A percentile compares a stretch with the other conserved stretches of the same genome.
phyloP scores from a whole-genome alignment of 1,140 invertebrate species.

The Papilio machaon region DNA sequence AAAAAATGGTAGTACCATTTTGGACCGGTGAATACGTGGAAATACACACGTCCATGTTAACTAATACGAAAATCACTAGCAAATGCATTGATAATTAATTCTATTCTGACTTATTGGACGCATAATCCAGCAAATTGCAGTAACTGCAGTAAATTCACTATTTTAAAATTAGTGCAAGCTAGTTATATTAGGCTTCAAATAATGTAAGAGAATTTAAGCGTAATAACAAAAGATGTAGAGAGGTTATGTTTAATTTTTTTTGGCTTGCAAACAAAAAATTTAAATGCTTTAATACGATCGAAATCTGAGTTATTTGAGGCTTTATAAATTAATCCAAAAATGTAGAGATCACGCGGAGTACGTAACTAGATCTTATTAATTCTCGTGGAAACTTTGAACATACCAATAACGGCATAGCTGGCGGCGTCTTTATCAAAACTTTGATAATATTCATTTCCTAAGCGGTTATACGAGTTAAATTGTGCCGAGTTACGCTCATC shows the following conservation, averaged over 20 bases:
- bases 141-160: too few relatives aligned
- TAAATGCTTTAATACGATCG: neutral
- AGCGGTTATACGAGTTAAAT: constrained; percentile 9
- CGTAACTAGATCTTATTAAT: constrained; percentile 29
- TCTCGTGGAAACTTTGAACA: neutral
- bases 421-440: constrained; percentile 32
- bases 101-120: too few relatives aligned
- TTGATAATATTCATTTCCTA: constrained; percentile 33
- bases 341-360: neutral
- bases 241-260: neutral
- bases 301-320: neutral
- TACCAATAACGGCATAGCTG: constrained; percentile 24
- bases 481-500: neutral
- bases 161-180: too few relatives aligned
- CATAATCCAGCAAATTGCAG: too few relatives aligned
- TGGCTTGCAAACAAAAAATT: neutral
- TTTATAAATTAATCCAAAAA: constrained; percentile 6
- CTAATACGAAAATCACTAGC: neutral
- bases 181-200: too few relatives aligned
- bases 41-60: neutral
- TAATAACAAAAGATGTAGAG: too few relatives aligned
- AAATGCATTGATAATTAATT: neutral
- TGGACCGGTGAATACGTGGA: neutral
- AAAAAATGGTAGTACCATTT: neutral
- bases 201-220: too few relatives aligned